A percentile compares a stretch with the other conserved stretches of the same genome.
Conservation (phyloP, 2,797 vertebrate species). For the Crossoptilon crossoptilon region DNA sequence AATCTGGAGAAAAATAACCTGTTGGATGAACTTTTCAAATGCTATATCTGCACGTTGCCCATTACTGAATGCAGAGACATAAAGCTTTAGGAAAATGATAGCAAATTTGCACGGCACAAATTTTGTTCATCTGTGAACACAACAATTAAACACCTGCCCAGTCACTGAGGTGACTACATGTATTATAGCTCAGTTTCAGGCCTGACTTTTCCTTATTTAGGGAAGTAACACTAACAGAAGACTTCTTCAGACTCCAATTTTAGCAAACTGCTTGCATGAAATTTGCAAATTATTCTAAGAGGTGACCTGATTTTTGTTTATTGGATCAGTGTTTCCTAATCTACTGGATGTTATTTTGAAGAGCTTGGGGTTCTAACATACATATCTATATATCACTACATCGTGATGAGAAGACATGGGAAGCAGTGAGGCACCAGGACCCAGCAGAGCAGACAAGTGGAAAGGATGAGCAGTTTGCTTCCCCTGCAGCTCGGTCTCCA, state of each 20-base stretch:
- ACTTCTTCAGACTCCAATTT: background rate
- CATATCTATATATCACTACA: too few species aligned
- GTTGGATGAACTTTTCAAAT: background rate
- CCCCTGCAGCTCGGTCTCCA: background rate
- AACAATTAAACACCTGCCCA: background rate
- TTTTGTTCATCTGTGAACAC: background rate
- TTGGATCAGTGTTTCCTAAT: background rate
- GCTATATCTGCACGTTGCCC: background rate
- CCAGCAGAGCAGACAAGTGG: fast-evolving
- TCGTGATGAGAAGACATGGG: background rate
- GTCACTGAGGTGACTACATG: background rate
- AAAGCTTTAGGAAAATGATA: background rate
- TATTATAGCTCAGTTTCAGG: fast-evolving
- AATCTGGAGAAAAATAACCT: background rate
- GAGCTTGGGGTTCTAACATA: background rate
- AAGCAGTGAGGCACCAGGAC: background rate
- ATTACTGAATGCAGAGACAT: fast-evolving
- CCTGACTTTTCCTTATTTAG: background rate
- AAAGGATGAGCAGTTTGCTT: background rate
- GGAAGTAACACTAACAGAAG: background rate
- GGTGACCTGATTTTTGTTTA: background rate
- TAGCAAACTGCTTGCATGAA: background rate
- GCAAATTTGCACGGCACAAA: background rate
- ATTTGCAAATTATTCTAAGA: background rate
- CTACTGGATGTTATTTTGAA: background rate